phyloP scores from a whole-genome alignment of 2,113 vertebrate genomes.

The Ochotona curzoniae region DNA sequence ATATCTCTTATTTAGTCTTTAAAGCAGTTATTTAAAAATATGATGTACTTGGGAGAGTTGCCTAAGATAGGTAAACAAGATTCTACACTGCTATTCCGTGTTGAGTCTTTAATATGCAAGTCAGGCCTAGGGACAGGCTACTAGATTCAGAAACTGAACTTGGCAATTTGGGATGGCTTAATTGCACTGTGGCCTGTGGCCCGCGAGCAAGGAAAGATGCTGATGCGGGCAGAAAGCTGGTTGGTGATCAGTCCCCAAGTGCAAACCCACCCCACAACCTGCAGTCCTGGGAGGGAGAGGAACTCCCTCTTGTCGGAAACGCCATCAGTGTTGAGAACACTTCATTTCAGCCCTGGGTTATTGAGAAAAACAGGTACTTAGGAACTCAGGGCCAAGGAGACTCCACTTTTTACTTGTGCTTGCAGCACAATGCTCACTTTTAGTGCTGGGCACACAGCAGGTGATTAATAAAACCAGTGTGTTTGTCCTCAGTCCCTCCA shows the following conservation, averaged over 20 bases:
- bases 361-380: not conserved
- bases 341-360: not conserved
- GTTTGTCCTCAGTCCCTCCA: not conserved
- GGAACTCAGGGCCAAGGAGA: not conserved
- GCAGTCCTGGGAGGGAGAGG: constrained; percentile 48
- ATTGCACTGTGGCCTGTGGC: constrained; percentile 79
- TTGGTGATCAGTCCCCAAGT: constrained; percentile 68
- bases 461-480: not conserved
- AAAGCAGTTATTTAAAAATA: constrained; percentile 31
- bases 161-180: constrained; percentile 77
- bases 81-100: constrained; percentile 37
- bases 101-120: constrained; percentile 84
- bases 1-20: constrained; percentile 40
- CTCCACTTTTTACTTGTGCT: not conserved
- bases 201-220: constrained; percentile 73
- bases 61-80: constrained; percentile 32
- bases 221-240: constrained; percentile 76
- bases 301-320: not conserved
- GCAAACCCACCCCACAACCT: constrained; percentile 64
- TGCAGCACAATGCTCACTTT: not conserved
- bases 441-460: not conserved
- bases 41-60: constrained; percentile 30
- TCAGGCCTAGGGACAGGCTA: constrained; percentile 76
- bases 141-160: constrained; percentile 79
- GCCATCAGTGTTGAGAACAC: not conserved